Evolutionary conservation across 2,888 invertebrate genomes (phyloP), one percentile per base, ranked within the genome.

Genomic region (Seira ritae): DNA sequence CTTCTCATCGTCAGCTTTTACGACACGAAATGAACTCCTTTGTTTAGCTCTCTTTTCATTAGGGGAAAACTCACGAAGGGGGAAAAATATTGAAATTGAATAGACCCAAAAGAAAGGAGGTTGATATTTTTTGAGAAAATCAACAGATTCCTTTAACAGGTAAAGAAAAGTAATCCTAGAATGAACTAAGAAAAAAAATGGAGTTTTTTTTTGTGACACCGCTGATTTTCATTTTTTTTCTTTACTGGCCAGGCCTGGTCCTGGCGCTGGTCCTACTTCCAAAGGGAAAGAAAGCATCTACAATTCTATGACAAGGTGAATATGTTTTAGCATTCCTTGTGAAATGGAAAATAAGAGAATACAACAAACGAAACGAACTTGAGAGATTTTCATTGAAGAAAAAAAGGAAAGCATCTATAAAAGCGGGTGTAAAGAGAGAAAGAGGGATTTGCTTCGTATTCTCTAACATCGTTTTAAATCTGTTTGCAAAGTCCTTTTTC

Each of bases 391-490:
- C 62, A 24, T n/a, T 23, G 55, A 69, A 46, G 10, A 12, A 22
- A 12, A 22, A 71, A 23, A 24, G 71, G 60, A 71, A 55, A 37
- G 37, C 19, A 69, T 19, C 24, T 62, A 72, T 72, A 72, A 72
- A 68, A 72, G 31, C 17, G 19, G 24, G 24, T 72, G 72, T 31
- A 55, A 60, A 23, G 72, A 22, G 12, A 60, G 31, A 62, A 60
- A 24, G 55, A 72, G 23, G 72, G 72, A 72, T 72, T 72, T 72
- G 72, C 62, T 72, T 60, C 60, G 31, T 67, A 10, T 66, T 46
- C 46, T 75, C 46, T 37, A 75, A 50, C 46, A 66, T 23, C 31
- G 31, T 66, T 20, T 66, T 67, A 75, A 67, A 66, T 75, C 68
- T 68, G 46, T 66, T 60, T 76, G 66, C 66, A 76, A 46, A 68